Evolutionary conservation across 2,888 invertebrate genomes (phyloP), one percentile per base, ranked within the genome.

Genomic region (Spilarctia lutea): DNA sequence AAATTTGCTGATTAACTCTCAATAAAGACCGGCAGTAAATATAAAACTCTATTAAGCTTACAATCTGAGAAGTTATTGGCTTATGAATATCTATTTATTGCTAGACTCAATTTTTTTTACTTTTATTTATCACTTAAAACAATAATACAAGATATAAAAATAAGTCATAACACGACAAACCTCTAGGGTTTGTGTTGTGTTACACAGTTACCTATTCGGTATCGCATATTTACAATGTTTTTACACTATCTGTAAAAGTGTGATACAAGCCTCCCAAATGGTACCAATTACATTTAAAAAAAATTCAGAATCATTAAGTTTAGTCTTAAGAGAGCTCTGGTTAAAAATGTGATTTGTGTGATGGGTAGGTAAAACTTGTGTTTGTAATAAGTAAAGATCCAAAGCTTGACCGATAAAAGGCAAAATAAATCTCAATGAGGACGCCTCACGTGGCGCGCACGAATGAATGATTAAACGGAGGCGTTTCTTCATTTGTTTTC

Each of bases 391-490:
- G 80, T 82, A 78, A 70, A 68, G 67, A 71, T 83, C 79, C 71
- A 82, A 69, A 75, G 84, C 85, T 90, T 89, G 90, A 90, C 88
- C 89, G 90, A 90, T 90, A 89, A 91, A 90, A 89, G 87, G 85
- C 82, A 82, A 87, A 86, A 94, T 94, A 94, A 94, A 94, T 94
- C 94, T 92, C 91, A 94, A 95, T 94, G 88, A 92, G 87, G 85
- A 83, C 80, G 82, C 85, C 88, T 86, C 88, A 88, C 87, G 87
- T 88, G 89, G 86, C 88, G 85, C 86, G 82, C 87, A 87, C 86
- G 89, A 92, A 94, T 95, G 94, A 94, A 94, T 94, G 93, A 94
- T 95, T 95, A 95, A 94, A 91, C 91, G 91, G 86, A 89, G 90
- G 90, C 90, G 91, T 91, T 90, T 90, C 91, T 93, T 94, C 91